Base-by-base conservation (phyloP, 2,113 vertebrate species). In the Pyxicephalus adspersus region DNA sequence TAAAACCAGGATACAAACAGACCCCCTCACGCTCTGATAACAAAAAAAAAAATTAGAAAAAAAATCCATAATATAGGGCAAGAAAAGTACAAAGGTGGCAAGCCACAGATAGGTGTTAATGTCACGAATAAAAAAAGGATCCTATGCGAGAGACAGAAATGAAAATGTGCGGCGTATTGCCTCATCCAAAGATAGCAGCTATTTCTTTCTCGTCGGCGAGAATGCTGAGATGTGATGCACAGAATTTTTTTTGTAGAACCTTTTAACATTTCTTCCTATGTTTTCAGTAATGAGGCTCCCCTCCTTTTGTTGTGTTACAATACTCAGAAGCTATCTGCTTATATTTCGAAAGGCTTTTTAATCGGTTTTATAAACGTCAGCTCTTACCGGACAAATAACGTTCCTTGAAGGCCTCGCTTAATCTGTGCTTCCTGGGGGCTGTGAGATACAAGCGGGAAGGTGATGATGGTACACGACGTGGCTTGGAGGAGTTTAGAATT, bases 161-260 rank as follows among this genome's bases (percentile, higher is more conserved):
- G 94, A 95, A 92, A 93, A 93, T 92, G 94, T 92, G 95, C 94
- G 95, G 95, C 94, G 96, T 95, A 96, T 96, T 94, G 80, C 71
- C 63, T 75, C 57, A 71, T 75, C 71, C 80, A 66, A 29, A 82
- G 71, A 82, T 74, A 79, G 51, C 77, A 25, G 58, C 68, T 68
- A 50, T 82, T 57, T 81, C 68, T 64, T 74, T 79, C 66, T 71
- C 71, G 75, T 65, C 61, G 52, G 28, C 51, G 50, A 81, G 68
- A 57, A 50, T 45, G 50, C 7, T 52, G 58, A 68, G 18, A 29
- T 8, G 51, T 72, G 70, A 75, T 52, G 66, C 28, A 54, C 20
- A 75, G 31, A 82, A 60, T n/a, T 61, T 28, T 82, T 82, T 74
- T 38, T 26, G 51, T 45, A 75, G 71, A 74, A 74, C 71, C 80